Conservation (phyloP, 2,113 vertebrate species). For the Psophia crepitans region DNA sequence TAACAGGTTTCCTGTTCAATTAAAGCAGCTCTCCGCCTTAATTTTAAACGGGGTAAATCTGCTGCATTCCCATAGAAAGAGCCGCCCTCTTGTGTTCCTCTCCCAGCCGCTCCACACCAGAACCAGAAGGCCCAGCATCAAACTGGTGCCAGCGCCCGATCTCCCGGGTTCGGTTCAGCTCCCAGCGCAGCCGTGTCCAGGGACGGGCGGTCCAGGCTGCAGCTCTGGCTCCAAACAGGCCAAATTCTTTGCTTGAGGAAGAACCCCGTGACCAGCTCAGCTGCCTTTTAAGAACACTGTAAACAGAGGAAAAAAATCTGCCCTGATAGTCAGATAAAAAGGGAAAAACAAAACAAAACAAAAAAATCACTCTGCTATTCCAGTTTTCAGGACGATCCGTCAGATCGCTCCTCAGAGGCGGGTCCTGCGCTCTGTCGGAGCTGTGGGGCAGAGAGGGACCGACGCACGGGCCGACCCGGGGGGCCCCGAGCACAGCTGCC, state of each 20-base stretch:
- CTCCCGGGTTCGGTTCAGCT: not conserved
- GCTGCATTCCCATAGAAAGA: not conserved
- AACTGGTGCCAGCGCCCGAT: not conserved
- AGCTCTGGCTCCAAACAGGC: not conserved
- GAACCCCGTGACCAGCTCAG: not conserved
- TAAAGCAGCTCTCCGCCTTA: not conserved
- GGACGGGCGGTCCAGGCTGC: not conserved
- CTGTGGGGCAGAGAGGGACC: too few species aligned
- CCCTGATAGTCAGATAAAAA: not conserved
- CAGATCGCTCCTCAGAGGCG: not conserved
- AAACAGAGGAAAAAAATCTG: not conserved
- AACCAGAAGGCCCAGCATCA: not conserved
- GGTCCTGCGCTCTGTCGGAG: rapidly evolving
- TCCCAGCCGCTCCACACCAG: too few species aligned
- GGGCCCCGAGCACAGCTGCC: not conserved
- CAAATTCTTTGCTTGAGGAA: not conserved
- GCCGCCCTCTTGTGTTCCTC: too few species aligned
- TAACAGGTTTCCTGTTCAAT: not conserved
- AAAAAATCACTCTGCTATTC: not conserved
- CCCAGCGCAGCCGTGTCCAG: not conserved
- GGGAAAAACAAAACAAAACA: too few species aligned
- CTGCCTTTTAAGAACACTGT: not conserved
- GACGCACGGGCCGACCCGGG: not conserved
- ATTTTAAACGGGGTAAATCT: not conserved
- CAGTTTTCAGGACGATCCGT: not conserved